Evolutionary conservation across 1,140 invertebrate species (phyloP), one percentile per base, ranked within the genome.

Genomic region (Philopotamus ludificatus): DNA sequence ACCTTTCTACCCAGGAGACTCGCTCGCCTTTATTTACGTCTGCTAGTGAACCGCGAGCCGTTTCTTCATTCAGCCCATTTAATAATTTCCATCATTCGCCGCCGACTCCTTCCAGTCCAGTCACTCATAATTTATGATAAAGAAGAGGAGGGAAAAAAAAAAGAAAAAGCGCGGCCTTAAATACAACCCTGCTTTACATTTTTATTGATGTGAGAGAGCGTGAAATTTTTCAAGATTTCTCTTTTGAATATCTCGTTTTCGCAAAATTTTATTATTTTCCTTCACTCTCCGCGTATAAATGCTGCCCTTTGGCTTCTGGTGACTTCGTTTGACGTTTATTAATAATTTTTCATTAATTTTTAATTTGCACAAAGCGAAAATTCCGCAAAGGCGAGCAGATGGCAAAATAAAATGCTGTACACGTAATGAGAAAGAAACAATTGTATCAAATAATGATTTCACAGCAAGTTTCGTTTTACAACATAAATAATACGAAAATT

Each of bases 51-150:
- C 15, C 60, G 47, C 60, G 45, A 62, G 51, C 60, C 16, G 26
- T 21, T 34, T 62, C 26, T 51, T 62, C 44, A 12, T 25, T 20
- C 47, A 49, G 45, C n/a, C 47, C 60, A 51, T 62, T 62, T 62
- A 39, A 62, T 62, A 63, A 54, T 63, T 55, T 45, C 25, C 21
- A 26, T 55, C 50, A 55, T 63, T 63, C 25, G 23, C 26, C 18
- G 1, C 42, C 9, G 23, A 63, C 26, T 53, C 54, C 51, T 62
- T 51, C 23, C 50, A 42, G 51, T 22, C 26, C 50, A 63, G 49
- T 63, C 61, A 63, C 18, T 63, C 42, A 63, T 63, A 49, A 63
- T 63, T 63, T 63, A 63, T 63, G 20, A 22, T 28, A 28, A 39
- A 34, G 28, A 34, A 34, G 28, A 34, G 12, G 28, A 34, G 4